Conservation (phyloP, 2,797 vertebrate genomes). For the Discoglossus pictus region DNA sequence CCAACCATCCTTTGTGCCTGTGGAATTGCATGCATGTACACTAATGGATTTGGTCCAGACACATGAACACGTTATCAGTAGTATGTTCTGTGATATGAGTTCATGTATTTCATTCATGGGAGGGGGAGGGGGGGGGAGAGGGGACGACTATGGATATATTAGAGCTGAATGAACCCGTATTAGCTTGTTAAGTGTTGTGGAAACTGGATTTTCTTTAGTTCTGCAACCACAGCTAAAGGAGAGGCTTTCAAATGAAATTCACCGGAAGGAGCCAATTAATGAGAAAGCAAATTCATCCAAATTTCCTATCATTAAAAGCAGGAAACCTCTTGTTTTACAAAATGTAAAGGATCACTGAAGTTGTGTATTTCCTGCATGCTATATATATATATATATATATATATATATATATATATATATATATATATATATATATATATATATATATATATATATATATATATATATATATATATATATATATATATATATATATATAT, state of each 20-base stretch:
- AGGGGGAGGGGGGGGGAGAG: neutral
- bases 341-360: no score
- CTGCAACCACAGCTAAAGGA: neutral
- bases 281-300: conserved; percentile 7
- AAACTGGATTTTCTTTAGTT: conserved; percentile 6
- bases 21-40: conserved; percentile 82
- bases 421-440: no score
- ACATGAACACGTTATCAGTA: conserved; percentile 67
- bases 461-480: no score
- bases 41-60: conserved; percentile 71
- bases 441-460: no score
- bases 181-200: neutral
- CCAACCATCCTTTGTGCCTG: conserved; percentile 77
- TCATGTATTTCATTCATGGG: conserved; percentile 3
- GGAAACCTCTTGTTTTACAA: no score
- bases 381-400: no score
- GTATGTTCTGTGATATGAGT: conserved; percentile 22
- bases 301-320: no score
- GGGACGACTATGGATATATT: neutral
- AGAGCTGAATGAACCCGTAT: neutral
- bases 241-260: neutral
- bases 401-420: no score
- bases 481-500: no score
- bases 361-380: no score
- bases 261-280: conserved; percentile 15